Percentiles rank a stretch among this genome's conserved stretches.
Conservation (phyloP, 2,113 vertebrate species). For the human region DNA sequence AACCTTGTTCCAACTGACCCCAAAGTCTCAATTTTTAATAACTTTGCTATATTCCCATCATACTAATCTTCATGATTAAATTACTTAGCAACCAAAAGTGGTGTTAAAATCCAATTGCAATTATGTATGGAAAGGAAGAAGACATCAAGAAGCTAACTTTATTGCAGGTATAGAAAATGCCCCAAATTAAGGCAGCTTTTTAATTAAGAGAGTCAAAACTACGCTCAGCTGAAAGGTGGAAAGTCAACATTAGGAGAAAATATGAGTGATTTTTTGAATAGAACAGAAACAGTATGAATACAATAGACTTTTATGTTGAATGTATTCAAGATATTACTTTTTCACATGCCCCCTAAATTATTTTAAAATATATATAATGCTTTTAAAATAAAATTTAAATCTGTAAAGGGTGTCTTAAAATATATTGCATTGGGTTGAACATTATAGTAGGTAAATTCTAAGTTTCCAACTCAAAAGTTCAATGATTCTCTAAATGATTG, state of each 20-base stretch:
- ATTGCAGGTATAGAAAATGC: not conserved
- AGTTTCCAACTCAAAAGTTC: constrained; percentile 36
- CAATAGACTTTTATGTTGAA: not conserved
- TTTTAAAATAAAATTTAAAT: constrained; percentile 56
- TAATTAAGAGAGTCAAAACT: constrained; percentile 19
- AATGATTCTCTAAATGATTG: not conserved
- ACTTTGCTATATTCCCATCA: not conserved
- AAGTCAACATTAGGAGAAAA: not conserved
- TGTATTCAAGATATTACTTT: constrained; percentile 1
- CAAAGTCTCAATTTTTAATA: not conserved
- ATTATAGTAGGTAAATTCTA: constrained; percentile 45
- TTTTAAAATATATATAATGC: constrained; percentile 31
- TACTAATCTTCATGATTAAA: not conserved
- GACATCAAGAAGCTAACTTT: not conserved
- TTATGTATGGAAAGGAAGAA: constrained; percentile 24
- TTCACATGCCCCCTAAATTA: constrained; percentile 4
- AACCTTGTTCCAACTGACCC: not conserved
- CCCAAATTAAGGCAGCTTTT: constrained; percentile 11
- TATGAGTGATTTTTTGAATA: not conserved
- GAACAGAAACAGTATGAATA: not conserved
- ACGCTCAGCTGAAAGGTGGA: not conserved
- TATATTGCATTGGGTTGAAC: not conserved
- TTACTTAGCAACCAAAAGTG: not conserved
- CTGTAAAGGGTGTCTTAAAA: not conserved
- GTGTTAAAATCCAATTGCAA: not conserved